Evolutionary conservation across 2,797 vertebrate species (phyloP).

Genomic region (Ataeniobius toweri): DNA sequence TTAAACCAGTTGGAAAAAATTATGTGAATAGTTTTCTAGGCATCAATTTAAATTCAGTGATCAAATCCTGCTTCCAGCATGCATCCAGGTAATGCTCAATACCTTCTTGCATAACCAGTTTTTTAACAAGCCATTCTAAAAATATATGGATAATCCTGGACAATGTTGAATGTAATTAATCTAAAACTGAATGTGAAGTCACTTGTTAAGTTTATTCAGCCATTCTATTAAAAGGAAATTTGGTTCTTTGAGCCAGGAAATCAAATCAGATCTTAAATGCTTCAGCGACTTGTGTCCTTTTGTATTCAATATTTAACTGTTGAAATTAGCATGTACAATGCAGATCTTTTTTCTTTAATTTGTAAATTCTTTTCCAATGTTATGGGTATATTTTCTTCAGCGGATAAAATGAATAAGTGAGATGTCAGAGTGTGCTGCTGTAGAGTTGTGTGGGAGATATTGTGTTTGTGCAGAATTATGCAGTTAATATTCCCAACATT

Average conservation of each 20-base stretch:
- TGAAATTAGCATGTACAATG: neutral
- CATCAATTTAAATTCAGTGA: slow-evolving; percentile 1
- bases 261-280: neutral
- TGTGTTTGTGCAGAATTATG: neutral
- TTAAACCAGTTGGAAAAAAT: slow-evolving; percentile 5
- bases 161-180: slow-evolving; percentile 28
- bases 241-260: neutral
- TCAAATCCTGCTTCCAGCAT: slow-evolving; percentile 1
- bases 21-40: neutral
- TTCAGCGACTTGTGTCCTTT: neutral
- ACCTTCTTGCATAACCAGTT: neutral
- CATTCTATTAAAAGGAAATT: slow-evolving; percentile 1
- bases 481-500: neutral
- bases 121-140: slow-evolving; percentile 10
- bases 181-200: slow-evolving; percentile 9
- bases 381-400: neutral
- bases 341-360: neutral
- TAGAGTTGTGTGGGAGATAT: neutral
- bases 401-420: neutral
- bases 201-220: neutral
- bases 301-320: neutral
- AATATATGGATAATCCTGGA: neutral
- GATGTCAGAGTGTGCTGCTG: neutral
- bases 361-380: neutral
- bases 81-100: neutral